Evolutionary conservation across 2,888 invertebrate species (phyloP), one percentile per base, ranked within the genome.

Genomic region (Xestobium rufovillosum): DNA sequence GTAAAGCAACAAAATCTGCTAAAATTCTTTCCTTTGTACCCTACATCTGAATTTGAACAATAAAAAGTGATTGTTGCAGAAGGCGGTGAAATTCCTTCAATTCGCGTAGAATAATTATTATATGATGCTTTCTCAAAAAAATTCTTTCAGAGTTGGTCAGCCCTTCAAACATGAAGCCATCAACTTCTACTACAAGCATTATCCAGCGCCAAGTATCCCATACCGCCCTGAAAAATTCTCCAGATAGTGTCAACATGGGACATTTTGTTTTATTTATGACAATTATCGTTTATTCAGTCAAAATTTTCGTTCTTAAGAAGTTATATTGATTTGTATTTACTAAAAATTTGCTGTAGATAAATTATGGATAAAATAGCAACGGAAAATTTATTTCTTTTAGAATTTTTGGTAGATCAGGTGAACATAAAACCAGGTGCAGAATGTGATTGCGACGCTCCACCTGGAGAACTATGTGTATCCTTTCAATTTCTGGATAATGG

Each of bases 361-460:
- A 53, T 41, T 41, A 65, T 63, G 63, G 62, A 59, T 36, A 68
- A 69, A 51, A 55, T 61, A 40, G 67, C 70, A 29, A 70, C 71
- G 38, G 75, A 75, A 50, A 70, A 74, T 40, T 65, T 76, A 27
- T 79, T 79, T 56, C 67, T 80, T 9, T 61, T 79, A 32, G 80
- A 80, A 56, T 77, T 78, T 49, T 63, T 79, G 6, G 70, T 80
- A 10, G 77, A 78, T 44, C 70, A 68, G 49, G 54, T 65, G n/a
- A 48, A 48, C 13, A 38, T 63, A 26, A 56, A 57, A 25, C 48
- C 51, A 2, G 47, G 51, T 35, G 55, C 60, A 42, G 12, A 14
- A 11, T 31, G 31, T 3, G 54, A 53, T 6, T 57, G 56, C 41
- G 50, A 50, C 29, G 68, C 70, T 4, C 52, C 55, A 1, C 51